A percentile compares a stretch with the other conserved stretches of the same genome.
phyloP scores from a whole-genome alignment of 1,140 invertebrate genomes.

The Dermatophagoides farinae region DNA sequence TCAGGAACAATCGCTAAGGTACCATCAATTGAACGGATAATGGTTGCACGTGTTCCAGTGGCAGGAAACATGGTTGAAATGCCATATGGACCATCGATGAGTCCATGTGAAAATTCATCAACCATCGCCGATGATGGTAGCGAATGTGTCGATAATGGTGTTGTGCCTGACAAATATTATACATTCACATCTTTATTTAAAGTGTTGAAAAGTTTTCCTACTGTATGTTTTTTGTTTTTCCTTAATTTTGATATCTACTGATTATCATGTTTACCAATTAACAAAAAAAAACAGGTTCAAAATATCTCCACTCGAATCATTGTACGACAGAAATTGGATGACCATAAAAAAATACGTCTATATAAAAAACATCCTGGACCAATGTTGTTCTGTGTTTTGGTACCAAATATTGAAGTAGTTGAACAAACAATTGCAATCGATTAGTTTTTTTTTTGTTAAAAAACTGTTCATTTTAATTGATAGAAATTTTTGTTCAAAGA shows the following conservation, averaged over 20 bases:
- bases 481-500: neutral
- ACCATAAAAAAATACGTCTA: neutral
- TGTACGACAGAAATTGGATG: neutral
- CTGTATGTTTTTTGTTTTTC: neutral
- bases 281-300: neutral
- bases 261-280: neutral
- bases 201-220: neutral
- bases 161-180: neutral
- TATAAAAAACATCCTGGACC: conserved; percentile 4
- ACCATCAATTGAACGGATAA: conserved; percentile 2
- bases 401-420: neutral
- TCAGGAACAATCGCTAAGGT: neutral
- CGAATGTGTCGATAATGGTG: neutral
- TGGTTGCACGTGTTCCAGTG: neutral
- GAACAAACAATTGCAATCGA: neutral
- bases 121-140: neutral
- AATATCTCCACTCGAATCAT: neutral
- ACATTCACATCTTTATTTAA: neutral
- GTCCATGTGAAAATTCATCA: conserved; percentile 3
- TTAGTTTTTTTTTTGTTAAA: neutral
- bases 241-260: neutral
- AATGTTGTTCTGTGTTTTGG: neutral
- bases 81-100: conserved; percentile 3
- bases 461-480: neutral
- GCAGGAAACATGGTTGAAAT: conserved; percentile 1